A percentile compares a stretch with the other conserved stretches of the same genome.
Evolutionary conservation across 2,113 vertebrate genomes (phyloP).

Genomic region (Eptesicus fuscus): DNA sequence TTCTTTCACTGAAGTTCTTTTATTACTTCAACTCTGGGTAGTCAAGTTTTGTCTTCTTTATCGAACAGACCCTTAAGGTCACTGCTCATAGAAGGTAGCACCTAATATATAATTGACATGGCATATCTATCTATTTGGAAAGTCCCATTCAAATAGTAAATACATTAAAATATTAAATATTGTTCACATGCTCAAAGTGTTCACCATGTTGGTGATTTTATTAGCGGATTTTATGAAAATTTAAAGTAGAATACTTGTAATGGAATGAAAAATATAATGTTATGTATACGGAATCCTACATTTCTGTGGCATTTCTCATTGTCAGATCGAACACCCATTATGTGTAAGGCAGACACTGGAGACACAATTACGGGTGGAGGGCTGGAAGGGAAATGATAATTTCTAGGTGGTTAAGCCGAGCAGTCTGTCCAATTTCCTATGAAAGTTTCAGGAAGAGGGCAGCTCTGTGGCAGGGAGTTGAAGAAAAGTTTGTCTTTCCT

Average conservation of each 20-base stretch:
- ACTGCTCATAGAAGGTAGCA: neutral
- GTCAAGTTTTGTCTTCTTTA: neutral
- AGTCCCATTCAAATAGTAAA: neutral
- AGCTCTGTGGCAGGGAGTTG: neutral
- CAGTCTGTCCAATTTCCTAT: neutral
- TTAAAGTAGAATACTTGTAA: neutral
- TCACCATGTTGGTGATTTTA: neutral
- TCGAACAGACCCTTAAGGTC: neutral
- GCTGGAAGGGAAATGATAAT: neutral
- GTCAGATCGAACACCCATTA: neutral
- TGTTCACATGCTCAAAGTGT: neutral
- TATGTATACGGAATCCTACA: neutral
- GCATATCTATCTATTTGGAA: neutral
- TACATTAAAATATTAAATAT: neutral
- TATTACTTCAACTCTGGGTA: neutral
- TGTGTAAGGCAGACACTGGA: neutral
- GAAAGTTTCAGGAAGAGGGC: neutral
- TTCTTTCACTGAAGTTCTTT: neutral
- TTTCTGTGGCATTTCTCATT: neutral
- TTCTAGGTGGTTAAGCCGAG: neutral
- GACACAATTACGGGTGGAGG: neutral
- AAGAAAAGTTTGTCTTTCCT: neutral
- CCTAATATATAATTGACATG: neutral
- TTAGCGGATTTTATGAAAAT: neutral
- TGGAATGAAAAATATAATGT: neutral